Conservation (phyloP, 92 coral and sea anemone genomes). For the Parazoanthus atlanticus region DNA sequence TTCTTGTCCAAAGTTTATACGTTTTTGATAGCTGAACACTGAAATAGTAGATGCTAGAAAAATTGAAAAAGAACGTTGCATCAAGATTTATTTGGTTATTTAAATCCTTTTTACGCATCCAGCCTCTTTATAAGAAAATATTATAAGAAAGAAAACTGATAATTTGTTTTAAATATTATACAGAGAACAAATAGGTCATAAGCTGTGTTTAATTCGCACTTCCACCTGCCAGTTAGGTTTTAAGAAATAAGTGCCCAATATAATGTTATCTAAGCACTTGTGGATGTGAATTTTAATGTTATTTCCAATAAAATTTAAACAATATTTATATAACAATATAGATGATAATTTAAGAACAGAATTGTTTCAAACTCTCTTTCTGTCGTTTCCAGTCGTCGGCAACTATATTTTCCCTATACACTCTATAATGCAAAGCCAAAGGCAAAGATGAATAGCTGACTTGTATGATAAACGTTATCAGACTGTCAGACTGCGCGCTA, state of each 20-base stretch:
- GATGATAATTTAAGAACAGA: background rate
- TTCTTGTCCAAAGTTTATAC: background rate
- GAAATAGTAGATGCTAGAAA: background rate
- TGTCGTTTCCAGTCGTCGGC: no score
- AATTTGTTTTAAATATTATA: slow-evolving; percentile 10
- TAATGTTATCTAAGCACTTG: background rate
- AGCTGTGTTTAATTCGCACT: background rate
- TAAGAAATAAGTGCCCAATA: background rate
- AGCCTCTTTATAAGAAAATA: background rate
- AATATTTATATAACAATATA: background rate
- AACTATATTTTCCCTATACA: no score
- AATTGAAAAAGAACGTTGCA: background rate
- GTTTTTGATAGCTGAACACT: background rate
- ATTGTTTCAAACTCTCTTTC: no score
- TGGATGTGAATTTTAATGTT: background rate
- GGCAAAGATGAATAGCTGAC: no score
- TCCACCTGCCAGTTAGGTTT: slow-evolving; percentile 4
- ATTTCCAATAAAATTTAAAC: background rate
- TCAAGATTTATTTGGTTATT: background rate
- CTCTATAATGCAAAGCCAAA: no score
- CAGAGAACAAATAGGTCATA: background rate
- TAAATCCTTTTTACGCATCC: background rate
- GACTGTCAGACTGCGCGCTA: no score
- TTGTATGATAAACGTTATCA: no score
- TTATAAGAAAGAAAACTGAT: background rate